Percentiles rank a stretch among this genome's conserved stretches.
phyloP scores from a whole-genome alignment of 2,888 invertebrate species.

The Cantharis nigra region DNA sequence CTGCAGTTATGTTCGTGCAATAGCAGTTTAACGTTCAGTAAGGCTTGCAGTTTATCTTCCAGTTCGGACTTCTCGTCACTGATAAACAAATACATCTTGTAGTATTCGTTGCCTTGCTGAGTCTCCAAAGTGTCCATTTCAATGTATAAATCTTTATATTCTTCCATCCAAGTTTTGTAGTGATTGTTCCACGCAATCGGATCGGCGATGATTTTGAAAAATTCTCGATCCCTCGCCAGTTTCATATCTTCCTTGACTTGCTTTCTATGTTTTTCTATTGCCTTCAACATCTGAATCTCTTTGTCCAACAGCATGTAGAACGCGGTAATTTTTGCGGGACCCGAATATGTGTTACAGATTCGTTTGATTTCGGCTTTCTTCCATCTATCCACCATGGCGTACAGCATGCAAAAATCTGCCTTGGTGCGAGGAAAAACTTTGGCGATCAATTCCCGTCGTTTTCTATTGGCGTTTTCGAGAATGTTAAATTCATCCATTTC shows the following conservation, averaged over 20 bases:
- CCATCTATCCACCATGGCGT: constrained; percentile 70
- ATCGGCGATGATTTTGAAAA: constrained; percentile 70
- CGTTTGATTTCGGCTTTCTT: constrained; percentile 66
- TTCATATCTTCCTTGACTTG: constrained; percentile 64
- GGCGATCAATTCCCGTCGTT: constrained; percentile 63
- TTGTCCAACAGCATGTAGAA: constrained; percentile 72
- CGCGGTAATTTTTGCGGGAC: constrained; percentile 72
- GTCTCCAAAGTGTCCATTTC: constrained; percentile 83
- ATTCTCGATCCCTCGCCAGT: constrained; percentile 63
- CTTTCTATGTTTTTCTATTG: constrained; percentile 70
- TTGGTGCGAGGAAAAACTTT: constrained; percentile 73
- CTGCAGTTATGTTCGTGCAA: constrained; percentile 65
- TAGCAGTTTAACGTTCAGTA: constrained; percentile 72
- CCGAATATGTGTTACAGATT: constrained; percentile 67
- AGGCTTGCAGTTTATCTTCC: constrained; percentile 70
- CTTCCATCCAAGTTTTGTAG: constrained; percentile 41
- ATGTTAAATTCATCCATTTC: constrained; percentile 56
- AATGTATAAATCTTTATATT: constrained; percentile 65
- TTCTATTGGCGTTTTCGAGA: constrained; percentile 60
- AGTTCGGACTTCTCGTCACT: constrained; percentile 61
- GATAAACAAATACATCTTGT: constrained; percentile 73
- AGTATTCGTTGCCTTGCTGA: constrained; percentile 76
- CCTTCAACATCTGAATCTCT: constrained; percentile 70
- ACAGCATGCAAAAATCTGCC: constrained; percentile 76
- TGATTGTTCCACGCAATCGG: constrained; percentile 75